Conservation (phyloP, 1,140 invertebrate genomes). For the Pogonognathellus flavescens region DNA sequence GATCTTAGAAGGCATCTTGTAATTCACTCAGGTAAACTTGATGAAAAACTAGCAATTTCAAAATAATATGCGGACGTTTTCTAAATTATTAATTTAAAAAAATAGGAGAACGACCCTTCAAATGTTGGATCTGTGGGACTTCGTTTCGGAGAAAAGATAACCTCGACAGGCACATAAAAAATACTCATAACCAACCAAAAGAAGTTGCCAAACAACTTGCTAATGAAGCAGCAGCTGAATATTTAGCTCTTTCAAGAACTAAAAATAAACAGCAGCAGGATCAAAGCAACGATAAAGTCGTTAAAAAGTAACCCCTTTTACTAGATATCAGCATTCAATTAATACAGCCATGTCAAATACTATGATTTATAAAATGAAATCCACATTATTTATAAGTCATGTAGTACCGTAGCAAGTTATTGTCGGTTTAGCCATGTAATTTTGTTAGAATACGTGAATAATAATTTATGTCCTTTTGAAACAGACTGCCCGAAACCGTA, state of each 20-base stretch:
- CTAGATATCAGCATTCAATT: too few species aligned
- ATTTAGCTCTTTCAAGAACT: neutral
- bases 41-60: neutral
- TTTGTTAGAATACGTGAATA: too few species aligned
- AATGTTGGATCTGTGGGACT: constrained; percentile 75
- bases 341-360: too few species aligned
- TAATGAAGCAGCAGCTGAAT: constrained; percentile 54
- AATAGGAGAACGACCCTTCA: constrained; percentile 73
- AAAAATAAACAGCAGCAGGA: neutral
- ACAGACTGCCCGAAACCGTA: neutral
- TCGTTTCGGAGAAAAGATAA: constrained; percentile 77
- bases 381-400: too few species aligned
- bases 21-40: constrained; percentile 72
- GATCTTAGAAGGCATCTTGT: constrained; percentile 73
- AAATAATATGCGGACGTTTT: neutral
- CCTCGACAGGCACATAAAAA: constrained; percentile 76
- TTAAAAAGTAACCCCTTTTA: too few species aligned
- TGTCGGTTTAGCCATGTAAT: too few species aligned
- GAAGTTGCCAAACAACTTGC: constrained; percentile 60
- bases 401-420: too few species aligned
- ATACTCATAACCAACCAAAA: constrained; percentile 74
- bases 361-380: too few species aligned
- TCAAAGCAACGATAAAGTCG: neutral
- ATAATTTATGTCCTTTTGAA: neutral
- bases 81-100: neutral